Evolutionary conservation across 92 coral and sea anemone species (phyloP).

Genomic region (Paramuricea clavata): DNA sequence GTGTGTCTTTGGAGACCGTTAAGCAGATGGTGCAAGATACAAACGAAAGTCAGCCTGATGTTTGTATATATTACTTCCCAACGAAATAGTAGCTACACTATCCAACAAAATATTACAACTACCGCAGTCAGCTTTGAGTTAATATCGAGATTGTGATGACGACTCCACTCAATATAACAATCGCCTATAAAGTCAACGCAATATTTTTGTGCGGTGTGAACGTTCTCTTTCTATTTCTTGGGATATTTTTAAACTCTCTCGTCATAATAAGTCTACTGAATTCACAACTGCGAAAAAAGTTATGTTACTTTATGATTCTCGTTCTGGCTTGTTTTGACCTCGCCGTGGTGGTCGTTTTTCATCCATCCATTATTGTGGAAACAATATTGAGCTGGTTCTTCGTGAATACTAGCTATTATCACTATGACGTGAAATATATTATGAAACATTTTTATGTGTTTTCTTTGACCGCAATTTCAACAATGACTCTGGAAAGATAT

Average conservation of each 20-base stretch:
- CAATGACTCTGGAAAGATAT: constrained; percentile 2
- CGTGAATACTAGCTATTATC: neutral
- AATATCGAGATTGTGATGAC: no score
- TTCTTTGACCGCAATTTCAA: constrained; percentile 1
- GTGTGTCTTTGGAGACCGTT: no score
- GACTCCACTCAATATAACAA: no score
- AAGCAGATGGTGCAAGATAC: no score
- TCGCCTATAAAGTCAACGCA: no score
- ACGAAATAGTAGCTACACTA: no score
- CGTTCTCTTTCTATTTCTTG: neutral
- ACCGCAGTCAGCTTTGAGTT: no score
- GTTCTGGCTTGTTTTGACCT: neutral
- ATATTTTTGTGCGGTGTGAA: neutral
- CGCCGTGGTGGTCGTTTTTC: neutral
- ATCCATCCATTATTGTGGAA: neutral
- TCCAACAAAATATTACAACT: no score
- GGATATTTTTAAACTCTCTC: neutral
- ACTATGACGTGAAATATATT: no score
- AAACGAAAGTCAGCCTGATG: no score
- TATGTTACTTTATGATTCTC: constrained; percentile 8
- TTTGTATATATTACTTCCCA: no score
- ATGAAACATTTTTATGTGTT: neutral
- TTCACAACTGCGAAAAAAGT: neutral
- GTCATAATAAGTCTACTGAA: neutral
- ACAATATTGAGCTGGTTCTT: neutral